phyloP scores from a whole-genome alignment of 2,888 invertebrate genomes.

The Tipula lateralis region DNA sequence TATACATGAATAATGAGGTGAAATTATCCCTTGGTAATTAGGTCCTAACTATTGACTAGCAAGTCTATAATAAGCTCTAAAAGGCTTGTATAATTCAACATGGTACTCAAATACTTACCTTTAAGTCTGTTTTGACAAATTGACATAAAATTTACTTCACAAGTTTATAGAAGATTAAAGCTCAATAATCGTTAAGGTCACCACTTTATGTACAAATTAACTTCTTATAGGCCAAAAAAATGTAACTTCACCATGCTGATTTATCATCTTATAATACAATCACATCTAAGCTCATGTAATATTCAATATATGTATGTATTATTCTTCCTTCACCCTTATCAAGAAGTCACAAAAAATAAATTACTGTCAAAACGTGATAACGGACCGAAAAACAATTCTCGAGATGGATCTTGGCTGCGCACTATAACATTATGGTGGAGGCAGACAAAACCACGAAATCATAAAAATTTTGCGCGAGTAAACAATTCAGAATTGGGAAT shows the following conservation, averaged over 20 bases:
- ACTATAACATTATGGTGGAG: background rate
- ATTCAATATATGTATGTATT: background rate
- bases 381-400: background rate
- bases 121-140: no score
- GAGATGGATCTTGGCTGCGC: background rate
- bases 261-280: background rate
- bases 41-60: no score
- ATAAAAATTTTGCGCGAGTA: background rate
- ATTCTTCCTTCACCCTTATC: background rate
- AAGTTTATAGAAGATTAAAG: no score
- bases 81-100: no score
- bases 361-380: background rate
- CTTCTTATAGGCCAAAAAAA: background rate
- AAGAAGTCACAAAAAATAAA: background rate
- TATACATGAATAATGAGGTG: no score
- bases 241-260: background rate
- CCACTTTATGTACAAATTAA: background rate
- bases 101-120: no score
- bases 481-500: background rate
- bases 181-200: no score
- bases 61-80: no score
- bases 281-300: background rate
- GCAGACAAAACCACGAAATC: background rate
- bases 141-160: no score
- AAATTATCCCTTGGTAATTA: no score